Percentiles rank a stretch among this genome's conserved stretches.
Evolutionary conservation across 2,113 vertebrate species (phyloP).

Genomic region (Myrmecobius fasciatus): DNA sequence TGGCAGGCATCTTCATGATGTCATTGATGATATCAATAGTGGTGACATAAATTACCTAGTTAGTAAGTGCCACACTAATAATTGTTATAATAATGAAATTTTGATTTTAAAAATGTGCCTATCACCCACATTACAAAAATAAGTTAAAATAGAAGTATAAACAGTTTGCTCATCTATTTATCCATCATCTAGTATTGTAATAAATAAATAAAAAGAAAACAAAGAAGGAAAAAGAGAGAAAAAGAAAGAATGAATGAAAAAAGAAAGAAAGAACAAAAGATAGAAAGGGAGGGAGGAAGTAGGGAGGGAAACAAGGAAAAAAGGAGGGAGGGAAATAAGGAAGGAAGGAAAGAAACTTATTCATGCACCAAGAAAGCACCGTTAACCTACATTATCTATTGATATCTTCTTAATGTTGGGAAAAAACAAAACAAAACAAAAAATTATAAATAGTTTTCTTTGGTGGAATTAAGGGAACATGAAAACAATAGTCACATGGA

Average conservation of each 20-base stretch:
- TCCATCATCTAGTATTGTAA: not conserved
- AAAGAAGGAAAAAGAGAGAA: not conserved
- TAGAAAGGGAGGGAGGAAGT: too few species aligned
- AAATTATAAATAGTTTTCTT: not conserved
- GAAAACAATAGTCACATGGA: not conserved
- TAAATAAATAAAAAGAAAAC: too few species aligned
- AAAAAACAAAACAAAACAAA: not conserved
- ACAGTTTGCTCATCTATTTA: not conserved
- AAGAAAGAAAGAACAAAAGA: too few species aligned
- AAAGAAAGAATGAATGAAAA: too few species aligned
- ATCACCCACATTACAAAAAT: not conserved
- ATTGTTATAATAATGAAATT: not conserved
- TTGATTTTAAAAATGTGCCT: not conserved
- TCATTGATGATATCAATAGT: not conserved
- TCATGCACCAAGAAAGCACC: not conserved
- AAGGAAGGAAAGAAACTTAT: not conserved
- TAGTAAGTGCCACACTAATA: not conserved
- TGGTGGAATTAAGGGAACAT: not conserved
- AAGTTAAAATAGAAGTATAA: not conserved
- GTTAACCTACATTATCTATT: not conserved
- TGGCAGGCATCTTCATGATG: not conserved
- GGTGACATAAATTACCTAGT: not conserved
- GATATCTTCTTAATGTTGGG: not conserved
- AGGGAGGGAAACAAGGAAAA: too few species aligned
- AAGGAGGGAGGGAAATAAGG: too few species aligned